A percentile compares a stretch with the other conserved stretches of the same genome.
Evolutionary conservation across 2,113 vertebrate species (phyloP).

Genomic region (Gambusia holbrooki): DNA sequence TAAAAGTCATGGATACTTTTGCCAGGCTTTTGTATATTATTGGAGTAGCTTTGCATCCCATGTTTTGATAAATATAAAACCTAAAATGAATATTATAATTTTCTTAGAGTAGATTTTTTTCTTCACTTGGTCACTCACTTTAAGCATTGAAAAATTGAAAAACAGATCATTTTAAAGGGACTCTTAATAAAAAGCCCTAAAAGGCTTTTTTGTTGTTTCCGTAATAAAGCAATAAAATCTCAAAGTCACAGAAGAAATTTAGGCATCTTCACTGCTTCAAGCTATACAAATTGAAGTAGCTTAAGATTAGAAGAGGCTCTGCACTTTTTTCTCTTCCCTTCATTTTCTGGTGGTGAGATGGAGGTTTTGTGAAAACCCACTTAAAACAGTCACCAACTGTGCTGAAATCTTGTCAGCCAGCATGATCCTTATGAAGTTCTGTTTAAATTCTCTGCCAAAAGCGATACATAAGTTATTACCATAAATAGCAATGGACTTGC

Average conservation of each 20-base stretch:
- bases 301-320: conserved; percentile 10
- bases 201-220: conserved; percentile 4
- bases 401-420: conserved; percentile 39
- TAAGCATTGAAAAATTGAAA: conserved; percentile 8
- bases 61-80: too few relatives aligned
- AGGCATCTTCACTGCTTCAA: conserved; percentile 21
- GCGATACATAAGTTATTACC: conserved; percentile 6
- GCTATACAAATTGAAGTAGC: conserved; percentile 33
- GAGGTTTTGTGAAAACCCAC: conserved; percentile 25
- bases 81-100: too few relatives aligned
- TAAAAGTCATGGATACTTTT: too few relatives aligned
- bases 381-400: conserved; percentile 12
- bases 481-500: conserved; percentile 3
- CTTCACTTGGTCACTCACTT: not conserved
- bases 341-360: conserved; percentile 22
- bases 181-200: not conserved
- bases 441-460: conserved; percentile 18
- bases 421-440: conserved; percentile 22
- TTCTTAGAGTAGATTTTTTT: too few relatives aligned
- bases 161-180: not conserved
- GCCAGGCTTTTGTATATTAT: too few relatives aligned
- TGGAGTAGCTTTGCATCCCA: too few relatives aligned
- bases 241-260: conserved; percentile 2
- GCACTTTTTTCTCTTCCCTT: not conserved
- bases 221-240: conserved; percentile 19